Base-by-base conservation (phyloP, 2,888 invertebrate genomes). In the Chrysotoxum bicinctum region DNA sequence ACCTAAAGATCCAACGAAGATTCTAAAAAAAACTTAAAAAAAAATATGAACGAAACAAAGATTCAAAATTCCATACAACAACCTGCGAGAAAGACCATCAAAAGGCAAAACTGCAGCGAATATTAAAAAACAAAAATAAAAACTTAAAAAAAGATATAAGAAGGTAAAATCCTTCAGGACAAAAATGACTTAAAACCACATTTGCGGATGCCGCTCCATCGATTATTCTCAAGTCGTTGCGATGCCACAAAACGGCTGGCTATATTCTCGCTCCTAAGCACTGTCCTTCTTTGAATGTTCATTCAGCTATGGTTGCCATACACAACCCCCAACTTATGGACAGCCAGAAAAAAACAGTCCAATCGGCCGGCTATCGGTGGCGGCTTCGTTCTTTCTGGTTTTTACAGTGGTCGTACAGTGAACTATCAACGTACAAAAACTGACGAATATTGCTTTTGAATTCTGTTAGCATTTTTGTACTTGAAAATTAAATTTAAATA, bases 151-250 rank as follows among this genome's bases (percentile, higher is more conserved):
- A 37, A 68, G 32, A 52, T 4, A 4, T n/a, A 60, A 14, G 32
- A 48, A 64, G 19, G 21, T 48, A 8, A 66, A 50, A 35, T 50
- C 66, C 50, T 66, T 78, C 54, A 68, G 60, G 78, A 74, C 83
- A 74, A 80, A 85, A 69, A 85, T 85, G 85, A 85, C 85, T 85
- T 85, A 85, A 85, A 52, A 81, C 85, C 76, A 81, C 85, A 85
- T 69, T 83, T 78, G 82, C 60, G 54, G 62, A 83, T 83, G 62
- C 82, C 78, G 68, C 82, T 19, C 54, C 68, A 76, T 77, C 82
- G 73, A 73, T 78, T 81, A 80, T 73, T 54, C 48, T 37, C 70
- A 35, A 37, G 69, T 37, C 62, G 66, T 37, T 58, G 70, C 45
- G 21, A 16, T 58, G 21, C 35, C 3, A 10, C n/a, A 37, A 62